Percentiles rank a stretch among this genome's conserved stretches.
phyloP scores from a whole-genome alignment of 2,113 vertebrate species.

The Ceyx melanurus region DNA sequence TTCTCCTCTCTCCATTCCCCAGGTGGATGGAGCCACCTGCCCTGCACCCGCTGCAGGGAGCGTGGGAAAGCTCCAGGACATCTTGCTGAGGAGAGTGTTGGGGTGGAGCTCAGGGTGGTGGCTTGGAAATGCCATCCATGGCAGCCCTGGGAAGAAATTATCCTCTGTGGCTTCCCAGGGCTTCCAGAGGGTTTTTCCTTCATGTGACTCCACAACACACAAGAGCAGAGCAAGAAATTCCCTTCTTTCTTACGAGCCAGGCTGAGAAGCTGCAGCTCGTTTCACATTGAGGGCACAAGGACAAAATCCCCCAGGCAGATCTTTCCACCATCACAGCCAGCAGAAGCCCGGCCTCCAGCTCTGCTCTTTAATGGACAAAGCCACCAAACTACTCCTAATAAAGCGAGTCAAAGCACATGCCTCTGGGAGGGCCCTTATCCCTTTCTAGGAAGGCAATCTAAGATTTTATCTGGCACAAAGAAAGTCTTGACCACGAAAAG shows the following conservation, averaged over 20 bases:
- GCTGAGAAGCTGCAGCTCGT: neutral
- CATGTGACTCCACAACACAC: fast-evolving
- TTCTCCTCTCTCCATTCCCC: neutral
- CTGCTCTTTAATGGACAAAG: fast-evolving
- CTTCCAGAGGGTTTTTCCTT: neutral
- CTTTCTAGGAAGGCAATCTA: neutral
- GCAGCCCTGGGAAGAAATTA: neutral
- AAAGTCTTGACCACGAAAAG: neutral
- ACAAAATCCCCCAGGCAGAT: neutral
- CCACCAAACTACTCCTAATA: neutral
- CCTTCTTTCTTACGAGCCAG: neutral
- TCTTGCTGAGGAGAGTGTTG: neutral
- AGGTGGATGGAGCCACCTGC: neutral
- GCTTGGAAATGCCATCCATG: neutral
- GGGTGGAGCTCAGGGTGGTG: neutral
- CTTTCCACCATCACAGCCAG: neutral
- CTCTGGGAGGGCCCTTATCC: neutral
- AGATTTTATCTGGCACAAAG: neutral
- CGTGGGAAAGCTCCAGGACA: neutral
- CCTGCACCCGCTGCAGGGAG: neutral
- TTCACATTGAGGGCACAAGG: neutral
- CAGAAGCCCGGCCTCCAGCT: neutral
- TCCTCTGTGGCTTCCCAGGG: neutral
- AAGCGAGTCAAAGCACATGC: neutral
- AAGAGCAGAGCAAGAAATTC: neutral